Conservation (phyloP, 2,888 invertebrate genomes). For the Arrhopalites spinosus region DNA sequence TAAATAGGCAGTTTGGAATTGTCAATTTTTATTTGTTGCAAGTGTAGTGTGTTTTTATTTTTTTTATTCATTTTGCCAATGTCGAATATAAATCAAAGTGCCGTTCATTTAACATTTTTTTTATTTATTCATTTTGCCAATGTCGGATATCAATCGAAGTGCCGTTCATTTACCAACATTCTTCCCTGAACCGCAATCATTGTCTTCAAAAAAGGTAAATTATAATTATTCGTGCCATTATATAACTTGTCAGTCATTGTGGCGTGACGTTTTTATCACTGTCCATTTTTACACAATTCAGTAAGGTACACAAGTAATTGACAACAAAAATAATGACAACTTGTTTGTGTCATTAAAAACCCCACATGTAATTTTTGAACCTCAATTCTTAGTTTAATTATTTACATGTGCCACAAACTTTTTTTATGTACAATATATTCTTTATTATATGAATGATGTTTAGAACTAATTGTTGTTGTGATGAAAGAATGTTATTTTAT, state of each 20-base stretch:
- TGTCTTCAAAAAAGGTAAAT: conserved; percentile 53
- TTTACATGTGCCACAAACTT: no score
- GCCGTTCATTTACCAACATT: conserved; percentile 42
- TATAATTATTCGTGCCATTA: neutral
- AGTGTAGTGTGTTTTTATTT: neutral
- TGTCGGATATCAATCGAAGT: neutral
- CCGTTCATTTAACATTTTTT: conserved; percentile 35
- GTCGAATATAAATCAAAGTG: neutral
- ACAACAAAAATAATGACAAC: no score
- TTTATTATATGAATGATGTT: neutral
- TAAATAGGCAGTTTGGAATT: neutral
- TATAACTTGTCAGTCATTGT: no score
- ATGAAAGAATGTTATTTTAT: neutral
- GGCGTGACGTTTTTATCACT: no score
- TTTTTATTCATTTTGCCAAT: neutral
- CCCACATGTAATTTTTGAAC: no score
- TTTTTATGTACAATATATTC: no score
- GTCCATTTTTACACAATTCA: no score
- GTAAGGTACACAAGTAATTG: no score
- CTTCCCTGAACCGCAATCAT: conserved; percentile 50
- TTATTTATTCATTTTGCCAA: neutral
- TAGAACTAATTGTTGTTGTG: neutral
- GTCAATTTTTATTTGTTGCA: neutral
- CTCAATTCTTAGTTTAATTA: no score
- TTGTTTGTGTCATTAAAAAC: no score